phyloP scores from a whole-genome alignment of 2,888 invertebrate genomes.

The Mellilla xanthometata region DNA sequence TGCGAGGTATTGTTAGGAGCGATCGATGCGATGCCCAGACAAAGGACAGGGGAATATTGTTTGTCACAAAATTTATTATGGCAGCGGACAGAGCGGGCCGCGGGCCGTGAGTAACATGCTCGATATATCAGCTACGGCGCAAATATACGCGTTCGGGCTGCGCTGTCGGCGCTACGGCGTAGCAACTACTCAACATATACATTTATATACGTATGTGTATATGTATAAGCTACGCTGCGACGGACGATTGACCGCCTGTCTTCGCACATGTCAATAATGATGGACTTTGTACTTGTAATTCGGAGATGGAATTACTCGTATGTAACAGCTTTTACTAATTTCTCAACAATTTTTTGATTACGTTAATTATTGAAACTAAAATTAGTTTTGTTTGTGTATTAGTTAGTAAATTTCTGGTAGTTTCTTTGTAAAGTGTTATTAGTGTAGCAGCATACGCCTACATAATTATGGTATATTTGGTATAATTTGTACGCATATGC shows the following conservation, averaged over 20 bases:
- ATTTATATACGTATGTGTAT: not conserved
- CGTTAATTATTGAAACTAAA: too few species aligned
- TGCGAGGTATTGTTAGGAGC: constrained; percentile 52
- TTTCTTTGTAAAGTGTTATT: too few species aligned
- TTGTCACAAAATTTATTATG: constrained; percentile 79
- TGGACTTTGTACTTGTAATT: not conserved
- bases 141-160: constrained; percentile 61
- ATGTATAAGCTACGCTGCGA: constrained; percentile 5
- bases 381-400: too few species aligned
- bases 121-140: constrained; percentile 61
- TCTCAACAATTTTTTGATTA: too few species aligned
- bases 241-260: constrained; percentile 4
- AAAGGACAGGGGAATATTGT: constrained; percentile 76
- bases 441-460: too few species aligned
- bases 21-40: constrained; percentile 69
- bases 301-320: too few species aligned
- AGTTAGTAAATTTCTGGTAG: too few species aligned
- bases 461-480: too few species aligned
- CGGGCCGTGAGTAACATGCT: constrained; percentile 44
- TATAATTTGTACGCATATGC: too few species aligned
- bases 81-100: constrained; percentile 38
- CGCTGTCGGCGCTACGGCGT: constrained; percentile 30
- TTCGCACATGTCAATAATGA: constrained; percentile 10
- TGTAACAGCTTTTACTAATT: too few species aligned
- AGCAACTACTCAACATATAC: not conserved